Percentiles rank a stretch among this genome's conserved stretches.
Conservation (phyloP, 2,113 vertebrate genomes). For the Glaucidium brasilianum region DNA sequence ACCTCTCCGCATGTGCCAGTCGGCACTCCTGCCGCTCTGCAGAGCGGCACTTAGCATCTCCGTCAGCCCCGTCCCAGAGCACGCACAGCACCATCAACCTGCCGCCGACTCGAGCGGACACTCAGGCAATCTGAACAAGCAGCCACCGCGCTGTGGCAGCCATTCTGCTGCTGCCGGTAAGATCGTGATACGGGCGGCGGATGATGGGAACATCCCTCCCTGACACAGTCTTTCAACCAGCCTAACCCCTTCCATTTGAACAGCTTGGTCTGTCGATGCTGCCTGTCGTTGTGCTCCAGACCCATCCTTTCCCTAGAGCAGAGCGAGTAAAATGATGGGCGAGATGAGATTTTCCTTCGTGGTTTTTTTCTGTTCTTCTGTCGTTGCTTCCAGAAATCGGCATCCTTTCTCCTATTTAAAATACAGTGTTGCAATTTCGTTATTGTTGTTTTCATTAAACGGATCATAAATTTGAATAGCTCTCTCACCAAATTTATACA, state of each 20-base stretch:
- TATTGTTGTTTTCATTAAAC: background rate
- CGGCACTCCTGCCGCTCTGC: background rate
- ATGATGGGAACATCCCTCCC: background rate
- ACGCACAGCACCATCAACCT: background rate
- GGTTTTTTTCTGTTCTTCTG: background rate
- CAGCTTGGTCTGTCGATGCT: background rate
- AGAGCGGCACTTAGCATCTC: background rate
- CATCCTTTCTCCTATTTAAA: background rate
- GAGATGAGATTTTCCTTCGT: background rate
- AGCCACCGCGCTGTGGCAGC: background rate
- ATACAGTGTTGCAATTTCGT: background rate
- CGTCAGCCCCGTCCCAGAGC: background rate
- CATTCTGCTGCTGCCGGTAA: background rate
- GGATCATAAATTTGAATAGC: background rate
- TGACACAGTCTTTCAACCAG: background rate
- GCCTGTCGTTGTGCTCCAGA: background rate
- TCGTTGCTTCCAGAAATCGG: background rate
- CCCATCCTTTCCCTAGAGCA: background rate
- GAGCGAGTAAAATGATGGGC: background rate
- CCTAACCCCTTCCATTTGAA: background rate
- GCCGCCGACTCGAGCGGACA: background rate
- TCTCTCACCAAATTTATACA: background rate
- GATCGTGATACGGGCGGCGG: accelerated
- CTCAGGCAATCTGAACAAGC: accelerated
- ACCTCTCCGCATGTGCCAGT: background rate